Evolutionary conservation across 2,797 vertebrate species (phyloP).

Genomic region (Mycteria americana): DNA sequence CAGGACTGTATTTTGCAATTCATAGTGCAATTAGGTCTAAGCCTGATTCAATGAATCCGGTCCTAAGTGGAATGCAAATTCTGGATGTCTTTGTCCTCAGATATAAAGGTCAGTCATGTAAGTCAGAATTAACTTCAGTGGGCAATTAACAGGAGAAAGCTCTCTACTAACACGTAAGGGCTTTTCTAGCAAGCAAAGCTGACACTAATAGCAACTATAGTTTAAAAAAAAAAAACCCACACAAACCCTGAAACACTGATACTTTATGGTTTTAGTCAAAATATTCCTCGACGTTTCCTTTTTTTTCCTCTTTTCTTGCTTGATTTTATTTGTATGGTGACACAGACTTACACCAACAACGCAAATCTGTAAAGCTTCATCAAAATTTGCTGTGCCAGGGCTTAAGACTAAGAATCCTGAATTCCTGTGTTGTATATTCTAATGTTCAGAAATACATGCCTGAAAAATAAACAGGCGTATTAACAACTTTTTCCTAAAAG

Average conservation of each 20-base stretch:
- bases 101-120: not conserved
- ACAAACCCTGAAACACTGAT: not conserved
- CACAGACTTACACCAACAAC: not conserved
- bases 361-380: not conserved
- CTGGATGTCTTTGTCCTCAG: not conserved
- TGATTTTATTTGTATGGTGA: not conserved
- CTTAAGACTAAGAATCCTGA: not conserved
- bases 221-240: not conserved
- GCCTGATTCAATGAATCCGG: not conserved
- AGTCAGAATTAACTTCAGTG: not conserved
- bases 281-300: not conserved
- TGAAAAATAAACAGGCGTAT: not conserved
- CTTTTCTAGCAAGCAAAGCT: not conserved
- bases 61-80: slow-evolving; percentile 35
- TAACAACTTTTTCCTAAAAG: not conserved
- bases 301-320: not conserved
- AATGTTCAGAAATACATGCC: not conserved
- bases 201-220: not conserved
- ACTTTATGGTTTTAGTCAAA: not conserved
- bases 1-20: slow-evolving; percentile 13
- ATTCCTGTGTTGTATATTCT: not conserved
- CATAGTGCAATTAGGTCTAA: slow-evolving; percentile 15
- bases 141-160: not conserved
- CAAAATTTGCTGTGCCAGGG: not conserved
- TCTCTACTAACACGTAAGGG: not conserved